Percentiles rank a stretch among this genome's conserved stretches.
Conservation (phyloP, 2,113 vertebrate genomes). For the Sebastes fasciatus region DNA sequence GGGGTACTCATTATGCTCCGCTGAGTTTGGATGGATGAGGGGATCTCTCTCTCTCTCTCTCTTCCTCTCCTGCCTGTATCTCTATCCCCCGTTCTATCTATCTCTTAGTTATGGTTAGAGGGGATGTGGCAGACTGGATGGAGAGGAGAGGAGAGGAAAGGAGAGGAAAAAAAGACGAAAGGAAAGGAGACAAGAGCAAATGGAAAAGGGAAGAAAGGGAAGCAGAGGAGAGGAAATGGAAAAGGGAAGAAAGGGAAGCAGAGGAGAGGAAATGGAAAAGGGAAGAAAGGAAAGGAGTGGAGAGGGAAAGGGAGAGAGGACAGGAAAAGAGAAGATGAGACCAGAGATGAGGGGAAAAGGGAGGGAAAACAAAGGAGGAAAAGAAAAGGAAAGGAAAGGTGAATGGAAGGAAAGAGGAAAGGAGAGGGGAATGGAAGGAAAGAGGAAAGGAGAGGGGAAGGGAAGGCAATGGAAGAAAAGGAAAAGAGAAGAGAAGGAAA, state of each 20-base stretch:
- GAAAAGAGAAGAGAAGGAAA: background rate
- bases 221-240: background rate
- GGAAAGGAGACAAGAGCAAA: background rate
- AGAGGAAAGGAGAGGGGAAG: too few relatives aligned
- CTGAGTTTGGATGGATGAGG: conserved; percentile 50
- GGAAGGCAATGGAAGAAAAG: background rate
- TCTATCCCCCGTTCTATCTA: background rate
- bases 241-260: too few relatives aligned
- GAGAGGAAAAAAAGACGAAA: background rate
- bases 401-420: too few relatives aligned
- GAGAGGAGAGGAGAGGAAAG: background rate
- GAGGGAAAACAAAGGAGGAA: background rate
- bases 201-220: background rate
- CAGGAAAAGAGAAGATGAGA: background rate
- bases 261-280: background rate
- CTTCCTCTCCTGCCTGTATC: background rate
- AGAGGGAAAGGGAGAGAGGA: background rate
- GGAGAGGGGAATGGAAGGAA: too few relatives aligned
- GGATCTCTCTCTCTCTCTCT: conserved; percentile 30
- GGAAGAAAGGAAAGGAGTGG: background rate
- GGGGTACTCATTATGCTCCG: conserved; percentile 49
- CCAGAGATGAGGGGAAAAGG: background rate
- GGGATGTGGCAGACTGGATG: background rate
- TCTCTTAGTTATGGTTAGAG: conserved; percentile 23
- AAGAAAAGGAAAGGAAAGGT: too few relatives aligned